Conservation (phyloP, 2,888 invertebrate species). For the Hirudinaria manillensis region DNA sequence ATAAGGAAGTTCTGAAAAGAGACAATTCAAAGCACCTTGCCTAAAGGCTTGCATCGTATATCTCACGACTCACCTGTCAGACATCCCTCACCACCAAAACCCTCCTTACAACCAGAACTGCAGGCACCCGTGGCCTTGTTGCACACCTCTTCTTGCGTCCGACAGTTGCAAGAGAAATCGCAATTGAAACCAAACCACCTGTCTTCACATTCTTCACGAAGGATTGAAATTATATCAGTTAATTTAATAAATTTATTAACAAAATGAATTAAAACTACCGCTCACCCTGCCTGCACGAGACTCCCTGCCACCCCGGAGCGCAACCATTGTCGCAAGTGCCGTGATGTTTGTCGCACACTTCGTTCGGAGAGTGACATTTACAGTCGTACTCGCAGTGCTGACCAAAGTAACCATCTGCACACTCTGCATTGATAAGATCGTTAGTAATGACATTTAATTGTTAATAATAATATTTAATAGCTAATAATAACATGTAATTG, state of each 20-base stretch:
- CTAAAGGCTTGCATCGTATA: background rate
- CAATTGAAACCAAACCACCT: conserved; percentile 49
- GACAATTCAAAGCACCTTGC: background rate
- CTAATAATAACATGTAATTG: background rate
- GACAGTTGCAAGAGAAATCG: conserved; percentile 48
- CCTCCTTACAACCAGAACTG: conserved; percentile 45
- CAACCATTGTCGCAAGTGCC: conserved; percentile 48
- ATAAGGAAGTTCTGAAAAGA: conserved; percentile 36
- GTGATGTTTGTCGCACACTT: conserved; percentile 47
- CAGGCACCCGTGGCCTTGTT: conserved; percentile 48
- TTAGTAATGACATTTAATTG: background rate
- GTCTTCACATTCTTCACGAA: conserved; percentile 45
- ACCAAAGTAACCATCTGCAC: conserved; percentile 48
- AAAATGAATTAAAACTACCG: background rate
- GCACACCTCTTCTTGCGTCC: conserved; percentile 45
- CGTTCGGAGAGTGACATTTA: conserved; percentile 45
- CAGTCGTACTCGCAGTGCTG: conserved; percentile 49
- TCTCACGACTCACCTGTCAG: conserved; percentile 43
- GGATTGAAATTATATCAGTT: too few relatives aligned
- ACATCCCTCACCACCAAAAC: conserved; percentile 48
- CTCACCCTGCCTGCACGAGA: conserved; percentile 42
- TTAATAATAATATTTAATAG: background rate
- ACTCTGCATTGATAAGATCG: conserved; percentile 41
- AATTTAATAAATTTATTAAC: background rate
- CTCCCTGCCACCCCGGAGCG: conserved; percentile 47